A percentile compares a stretch with the other conserved stretches of the same genome.
phyloP scores from a whole-genome alignment of 2,888 invertebrate genomes.

The Gibbula magus region DNA sequence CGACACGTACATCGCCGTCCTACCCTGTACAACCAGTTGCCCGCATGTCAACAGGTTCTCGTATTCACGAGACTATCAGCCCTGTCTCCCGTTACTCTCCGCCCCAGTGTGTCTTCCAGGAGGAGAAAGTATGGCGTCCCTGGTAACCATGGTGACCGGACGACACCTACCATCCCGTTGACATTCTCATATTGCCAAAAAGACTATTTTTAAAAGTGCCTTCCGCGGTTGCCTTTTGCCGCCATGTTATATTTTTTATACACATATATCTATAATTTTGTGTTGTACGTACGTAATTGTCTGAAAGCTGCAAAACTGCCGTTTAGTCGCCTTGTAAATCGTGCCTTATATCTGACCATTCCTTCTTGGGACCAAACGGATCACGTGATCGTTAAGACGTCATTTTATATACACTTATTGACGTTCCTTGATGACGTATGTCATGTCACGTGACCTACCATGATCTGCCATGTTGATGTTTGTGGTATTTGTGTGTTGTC shows the following conservation, averaged over 20 bases:
- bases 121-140: conserved; percentile 29
- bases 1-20: neutral
- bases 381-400: too few relatives aligned
- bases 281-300: neutral
- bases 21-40: neutral
- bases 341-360: too few relatives aligned
- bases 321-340: neutral
- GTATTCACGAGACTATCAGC: neutral
- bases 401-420: too few relatives aligned
- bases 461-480: too few relatives aligned
- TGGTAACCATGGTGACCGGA: conserved; percentile 22
- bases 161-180: neutral
- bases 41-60: conserved; percentile 1
- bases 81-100: neutral
- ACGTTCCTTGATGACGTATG: too few relatives aligned
- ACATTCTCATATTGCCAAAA: conserved; percentile 3
- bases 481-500: too few relatives aligned
- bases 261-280: neutral
- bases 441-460: too few relatives aligned
- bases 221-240: conserved; percentile 1
- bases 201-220: conserved; percentile 17
- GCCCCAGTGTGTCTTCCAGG: conserved; percentile 24
- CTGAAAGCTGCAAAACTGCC: neutral
- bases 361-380: too few relatives aligned
- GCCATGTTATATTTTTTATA: conserved; percentile 12